Conservation (phyloP, 1,140 invertebrate species). For the Ruditapes philippinarum region DNA sequence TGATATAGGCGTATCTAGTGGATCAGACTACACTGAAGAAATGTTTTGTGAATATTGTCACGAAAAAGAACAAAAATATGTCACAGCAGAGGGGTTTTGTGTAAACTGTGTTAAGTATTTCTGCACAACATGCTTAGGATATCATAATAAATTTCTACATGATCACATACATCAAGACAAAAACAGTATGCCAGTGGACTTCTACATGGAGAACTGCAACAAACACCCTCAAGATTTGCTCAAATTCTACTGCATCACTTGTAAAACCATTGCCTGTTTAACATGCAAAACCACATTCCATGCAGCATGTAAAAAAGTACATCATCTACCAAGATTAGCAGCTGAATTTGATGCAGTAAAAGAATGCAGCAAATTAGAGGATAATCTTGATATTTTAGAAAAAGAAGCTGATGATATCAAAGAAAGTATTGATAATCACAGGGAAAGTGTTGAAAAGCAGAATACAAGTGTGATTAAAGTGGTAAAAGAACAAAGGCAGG, state of each 20-base stretch:
- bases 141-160: neutral
- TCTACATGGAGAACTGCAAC: neutral
- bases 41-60: constrained; percentile 1
- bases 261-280: neutral
- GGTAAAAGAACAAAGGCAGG: neutral
- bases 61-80: neutral
- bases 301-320: neutral
- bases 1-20: neutral
- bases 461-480: neutral
- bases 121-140: neutral
- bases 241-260: neutral
- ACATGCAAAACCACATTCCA: neutral
- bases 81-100: neutral
- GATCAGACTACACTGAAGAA: neutral
- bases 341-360: neutral
- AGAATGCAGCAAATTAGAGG: neutral
- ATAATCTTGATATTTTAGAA: neutral
- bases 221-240: neutral
- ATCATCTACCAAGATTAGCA: neutral
- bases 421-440: neutral
- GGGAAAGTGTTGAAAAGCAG: neutral
- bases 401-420: neutral
- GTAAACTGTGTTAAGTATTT: neutral
- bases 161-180: neutral
- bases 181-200: neutral